Percentiles rank a stretch among this genome's conserved stretches.
Conservation (phyloP, 2,888 invertebrate genomes). For the Terebella lapidaria region DNA sequence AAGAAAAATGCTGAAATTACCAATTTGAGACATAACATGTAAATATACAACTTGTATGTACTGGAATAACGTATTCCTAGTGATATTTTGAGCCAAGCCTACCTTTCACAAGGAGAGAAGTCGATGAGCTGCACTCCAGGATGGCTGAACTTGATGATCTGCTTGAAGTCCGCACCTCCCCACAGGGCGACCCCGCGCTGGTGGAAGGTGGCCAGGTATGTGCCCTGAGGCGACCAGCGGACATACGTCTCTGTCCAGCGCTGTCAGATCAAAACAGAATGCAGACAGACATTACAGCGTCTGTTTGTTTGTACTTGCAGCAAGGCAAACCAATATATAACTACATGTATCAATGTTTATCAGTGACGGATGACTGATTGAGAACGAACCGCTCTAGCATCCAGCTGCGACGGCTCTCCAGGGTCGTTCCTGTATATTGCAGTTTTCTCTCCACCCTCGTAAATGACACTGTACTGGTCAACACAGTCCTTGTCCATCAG, state of each 20-base stretch:
- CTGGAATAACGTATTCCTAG: too few species aligned
- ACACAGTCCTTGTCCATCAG: constrained; percentile 89
- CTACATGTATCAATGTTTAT: too few species aligned
- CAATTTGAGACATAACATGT: too few species aligned
- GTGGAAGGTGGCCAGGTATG: constrained; percentile 94
- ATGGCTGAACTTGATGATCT: constrained; percentile 84
- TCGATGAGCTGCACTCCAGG: constrained; percentile 88
- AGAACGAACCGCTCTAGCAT: constrained; percentile 63
- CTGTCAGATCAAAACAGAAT: constrained; percentile 56
- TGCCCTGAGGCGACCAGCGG: constrained; percentile 95
- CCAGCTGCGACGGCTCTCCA: constrained; percentile 70
- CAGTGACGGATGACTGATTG: neutral
- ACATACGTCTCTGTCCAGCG: constrained; percentile 95
- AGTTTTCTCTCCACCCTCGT: constrained; percentile 72
- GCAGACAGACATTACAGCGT: neutral
- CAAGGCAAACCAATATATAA: too few species aligned
- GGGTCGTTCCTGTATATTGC: constrained; percentile 87
- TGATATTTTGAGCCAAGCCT: too few species aligned
- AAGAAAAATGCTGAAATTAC: too few species aligned
- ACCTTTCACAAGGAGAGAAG: constrained; percentile 95
- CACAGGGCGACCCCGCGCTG: constrained; percentile 91
- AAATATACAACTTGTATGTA: too few species aligned
- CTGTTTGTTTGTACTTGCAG: too few species aligned
- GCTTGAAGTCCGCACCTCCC: constrained; percentile 90
- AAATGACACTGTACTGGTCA: constrained; percentile 89